Evolutionary conservation across 2,888 invertebrate species (phyloP), one percentile per base, ranked within the genome.

Genomic region (Ichneumoninae sp.): DNA sequence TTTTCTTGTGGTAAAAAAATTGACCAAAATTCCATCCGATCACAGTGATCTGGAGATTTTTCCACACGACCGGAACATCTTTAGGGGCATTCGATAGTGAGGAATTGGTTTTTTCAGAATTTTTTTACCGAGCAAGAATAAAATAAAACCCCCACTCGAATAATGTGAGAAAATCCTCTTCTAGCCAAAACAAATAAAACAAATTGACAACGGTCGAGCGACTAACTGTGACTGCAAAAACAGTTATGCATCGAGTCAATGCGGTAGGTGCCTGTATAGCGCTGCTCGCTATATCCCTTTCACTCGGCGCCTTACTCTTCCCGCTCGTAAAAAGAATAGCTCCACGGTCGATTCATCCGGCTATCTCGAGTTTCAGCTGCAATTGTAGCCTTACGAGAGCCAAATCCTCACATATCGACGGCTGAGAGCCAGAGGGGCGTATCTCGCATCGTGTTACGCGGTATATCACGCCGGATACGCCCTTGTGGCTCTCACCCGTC

Each of bases 251-350:
- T 36, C 10, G 40, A 10, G 6, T 40, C 40, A 40, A 40, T 40
- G 40, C 40, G 10, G 40, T 40, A 19, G 8, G 40, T 30, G 30
- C 19, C 19, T 7, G 60, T n/a, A 26, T 57, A 30, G n/a, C 30
- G 47, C 60, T n/a, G 47, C 44, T 30, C 10, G 44, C 44, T 3
- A 36, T 65, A 13, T 33, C 33, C 83, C 83, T 80, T 83, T 83
- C 83, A 83, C 83, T 83, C 75, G 65, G 16, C 47, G 19, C 60
- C 33, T 47, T 40, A 10, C 44, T 80, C 71, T 44, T 74, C 79
- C 74, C 50, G 50, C 73, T 68, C 57, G 47, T 22, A 71, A 44
- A 65, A 65, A 19, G 50, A 22, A 22, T 13, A 54, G 13, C 33
- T 47, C 8, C 70, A 60, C 52, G 69, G 40, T 75, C 57, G 70